Evolutionary conservation across 2,113 vertebrate species (phyloP).

Genomic region (Willisornis vidua): DNA sequence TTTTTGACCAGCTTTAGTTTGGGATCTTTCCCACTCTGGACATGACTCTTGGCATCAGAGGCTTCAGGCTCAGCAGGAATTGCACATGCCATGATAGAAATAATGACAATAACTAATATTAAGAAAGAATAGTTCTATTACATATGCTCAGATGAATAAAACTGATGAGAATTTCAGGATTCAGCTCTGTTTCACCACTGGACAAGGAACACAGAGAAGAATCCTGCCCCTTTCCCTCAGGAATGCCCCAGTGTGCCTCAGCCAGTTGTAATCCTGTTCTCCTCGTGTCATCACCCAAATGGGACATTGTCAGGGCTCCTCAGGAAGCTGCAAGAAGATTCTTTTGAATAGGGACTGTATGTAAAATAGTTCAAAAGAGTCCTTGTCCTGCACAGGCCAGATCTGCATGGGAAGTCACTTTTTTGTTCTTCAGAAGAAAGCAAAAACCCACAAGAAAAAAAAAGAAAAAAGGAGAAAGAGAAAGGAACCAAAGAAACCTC

Average conservation of each 20-base stretch:
- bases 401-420: constrained; percentile 42
- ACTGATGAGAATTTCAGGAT: rapidly evolving
- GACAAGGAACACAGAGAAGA: neutral
- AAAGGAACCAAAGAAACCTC: constrained; percentile 59
- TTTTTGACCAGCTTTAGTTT: neutral
- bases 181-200: neutral
- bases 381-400: constrained; percentile 23
- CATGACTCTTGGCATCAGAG: neutral
- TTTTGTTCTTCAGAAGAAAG: constrained; percentile 58
- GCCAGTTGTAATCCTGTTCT: neutral
- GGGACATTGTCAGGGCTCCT: neutral
- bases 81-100: rapidly evolving
- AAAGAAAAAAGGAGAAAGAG: neutral
- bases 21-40: neutral
- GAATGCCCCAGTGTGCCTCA: neutral
- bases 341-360: constrained; percentile 4
- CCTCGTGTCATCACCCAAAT: neutral
- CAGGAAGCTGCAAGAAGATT: constrained; percentile 8
- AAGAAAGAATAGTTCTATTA: rapidly evolving
- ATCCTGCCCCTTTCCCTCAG: neutral
- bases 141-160: rapidly evolving
- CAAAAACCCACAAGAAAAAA: constrained; percentile 47
- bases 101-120: rapidly evolving
- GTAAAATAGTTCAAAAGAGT: constrained; percentile 24
- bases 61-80: neutral